phyloP scores from a whole-genome alignment of 2,113 vertebrate species.

The Dicerorhinus sumatrensis region DNA sequence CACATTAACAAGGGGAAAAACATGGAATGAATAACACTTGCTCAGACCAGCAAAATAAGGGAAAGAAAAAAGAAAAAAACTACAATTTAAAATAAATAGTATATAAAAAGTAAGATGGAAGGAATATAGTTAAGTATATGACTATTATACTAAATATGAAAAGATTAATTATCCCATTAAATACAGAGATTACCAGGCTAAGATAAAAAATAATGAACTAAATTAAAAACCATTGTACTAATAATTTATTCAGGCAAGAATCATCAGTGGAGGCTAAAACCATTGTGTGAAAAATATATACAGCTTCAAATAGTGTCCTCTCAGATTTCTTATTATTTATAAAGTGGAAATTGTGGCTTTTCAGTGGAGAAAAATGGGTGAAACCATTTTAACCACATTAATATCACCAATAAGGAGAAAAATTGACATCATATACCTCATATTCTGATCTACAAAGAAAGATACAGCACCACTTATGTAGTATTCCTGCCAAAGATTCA shows the following conservation, averaged over 20 bases:
- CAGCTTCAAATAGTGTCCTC: neutral
- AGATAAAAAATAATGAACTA: neutral
- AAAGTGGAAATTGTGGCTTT: neutral
- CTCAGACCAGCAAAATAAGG: neutral
- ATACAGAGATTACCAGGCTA: neutral
- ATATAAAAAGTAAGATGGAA: neutral
- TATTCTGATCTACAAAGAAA: neutral
- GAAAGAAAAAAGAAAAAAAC: neutral
- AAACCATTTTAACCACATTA: neutral
- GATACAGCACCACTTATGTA: neutral
- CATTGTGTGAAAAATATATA: neutral
- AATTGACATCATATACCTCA: neutral
- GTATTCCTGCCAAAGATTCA: neutral
- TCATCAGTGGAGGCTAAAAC: neutral
- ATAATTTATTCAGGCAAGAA: neutral
- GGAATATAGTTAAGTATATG: neutral
- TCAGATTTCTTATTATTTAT: neutral
- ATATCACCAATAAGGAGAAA: neutral
- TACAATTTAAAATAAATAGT: neutral
- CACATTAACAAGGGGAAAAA: neutral
- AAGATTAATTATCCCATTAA: neutral
- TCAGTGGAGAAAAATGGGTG: neutral
- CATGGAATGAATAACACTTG: neutral
- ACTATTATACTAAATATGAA: neutral
- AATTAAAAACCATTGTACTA: neutral